These are phyloP conservation scores for Tinamus major DNA, from an alignment of 2,797 vertebrate species.

Conservation along the genomic window DNA sequence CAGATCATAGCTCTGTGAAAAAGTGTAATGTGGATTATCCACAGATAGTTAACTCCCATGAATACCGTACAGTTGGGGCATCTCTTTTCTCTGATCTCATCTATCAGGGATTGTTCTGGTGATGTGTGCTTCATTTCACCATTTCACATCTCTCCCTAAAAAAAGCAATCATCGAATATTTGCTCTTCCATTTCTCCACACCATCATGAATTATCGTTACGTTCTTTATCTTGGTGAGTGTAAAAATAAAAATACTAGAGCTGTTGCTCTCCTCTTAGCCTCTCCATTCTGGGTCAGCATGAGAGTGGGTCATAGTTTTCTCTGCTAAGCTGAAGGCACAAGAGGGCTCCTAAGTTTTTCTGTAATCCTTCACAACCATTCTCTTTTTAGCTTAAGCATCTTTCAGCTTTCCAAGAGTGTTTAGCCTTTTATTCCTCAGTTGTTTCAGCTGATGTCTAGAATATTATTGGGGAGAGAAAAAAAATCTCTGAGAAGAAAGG, in stretches of 20 bases:
- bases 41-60: conserved; percentile 17
- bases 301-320: not conserved
- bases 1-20: conserved; percentile 13
- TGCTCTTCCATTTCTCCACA: not conserved
- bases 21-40: conserved; percentile 33
- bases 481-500: not conserved
- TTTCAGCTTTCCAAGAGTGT: not conserved
- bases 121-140: not conserved
- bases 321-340: not conserved
- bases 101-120: not conserved
- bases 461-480: not conserved
- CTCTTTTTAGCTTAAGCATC: not conserved
- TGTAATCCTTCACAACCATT: not conserved
- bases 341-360: not conserved
- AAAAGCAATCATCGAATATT: conserved; percentile 16
- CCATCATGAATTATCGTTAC: not conserved
- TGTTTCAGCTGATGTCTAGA: not conserved
- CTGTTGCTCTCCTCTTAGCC: not conserved
- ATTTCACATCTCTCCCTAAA: conserved; percentile 3
- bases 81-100: conserved; percentile 6
- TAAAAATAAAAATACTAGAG: conserved; percentile 6
- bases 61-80: not conserved
- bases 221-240: conserved; percentile 17
- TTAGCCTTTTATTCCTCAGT: not conserved
- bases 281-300: not conserved